Evolutionary conservation across 2,888 invertebrate genomes (phyloP).

Genomic region (Anorthoa munda): DNA sequence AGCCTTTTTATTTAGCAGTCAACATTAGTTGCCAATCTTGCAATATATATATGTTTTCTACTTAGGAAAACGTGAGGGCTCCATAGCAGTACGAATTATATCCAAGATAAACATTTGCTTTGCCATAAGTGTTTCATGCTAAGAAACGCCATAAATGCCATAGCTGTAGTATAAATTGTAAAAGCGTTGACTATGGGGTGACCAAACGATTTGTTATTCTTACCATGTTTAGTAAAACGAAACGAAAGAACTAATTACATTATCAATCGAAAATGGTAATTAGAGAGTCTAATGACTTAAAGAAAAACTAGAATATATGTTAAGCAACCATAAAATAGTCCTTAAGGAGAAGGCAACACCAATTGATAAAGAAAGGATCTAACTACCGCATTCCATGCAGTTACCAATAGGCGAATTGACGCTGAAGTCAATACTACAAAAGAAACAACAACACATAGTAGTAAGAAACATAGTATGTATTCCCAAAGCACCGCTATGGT

Average conservation of each 20-base stretch:
- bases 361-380: not conserved
- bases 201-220: not conserved
- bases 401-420: not conserved
- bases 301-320: not conserved
- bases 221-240: not conserved
- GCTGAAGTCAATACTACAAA: not conserved
- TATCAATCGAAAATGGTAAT: not conserved
- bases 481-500: constrained; percentile 19
- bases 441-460: constrained; percentile 1
- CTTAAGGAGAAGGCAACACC: not conserved
- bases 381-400: not conserved
- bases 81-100: constrained; percentile 28
- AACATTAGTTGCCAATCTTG: not conserved
- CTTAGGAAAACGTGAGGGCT: constrained; percentile 2
- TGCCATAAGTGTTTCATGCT: not conserved
- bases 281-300: not conserved
- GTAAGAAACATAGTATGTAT: constrained; percentile 22
- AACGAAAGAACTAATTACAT: not conserved
- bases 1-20: constrained; percentile 5
- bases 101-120: constrained; percentile 23
- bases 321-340: not conserved
- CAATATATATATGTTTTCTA: not conserved
- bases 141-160: constrained; percentile 3
- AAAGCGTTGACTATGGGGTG: not conserved
- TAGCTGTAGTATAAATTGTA: not conserved